These are phyloP conservation scores for Drosophila greeni DNA, from an alignment of 2,888 invertebrate genomes.

Conservation along the genomic window DNA sequence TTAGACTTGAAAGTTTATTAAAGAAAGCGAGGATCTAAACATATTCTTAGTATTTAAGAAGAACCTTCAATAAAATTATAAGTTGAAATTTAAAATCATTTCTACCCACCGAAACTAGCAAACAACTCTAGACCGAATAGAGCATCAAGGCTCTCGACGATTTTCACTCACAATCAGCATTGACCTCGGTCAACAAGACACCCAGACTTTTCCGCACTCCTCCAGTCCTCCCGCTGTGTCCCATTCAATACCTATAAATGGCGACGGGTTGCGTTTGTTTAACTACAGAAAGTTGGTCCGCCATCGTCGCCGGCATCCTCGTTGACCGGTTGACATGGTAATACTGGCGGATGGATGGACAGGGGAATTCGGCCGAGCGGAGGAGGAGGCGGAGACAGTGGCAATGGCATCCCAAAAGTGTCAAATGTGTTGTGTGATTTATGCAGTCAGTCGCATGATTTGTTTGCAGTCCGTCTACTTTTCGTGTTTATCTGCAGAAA, in stretches of 20 bases:
- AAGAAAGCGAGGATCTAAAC: neutral
- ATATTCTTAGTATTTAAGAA: too few relatives aligned
- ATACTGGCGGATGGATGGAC: slow-evolving; percentile 19
- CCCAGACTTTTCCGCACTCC: neutral
- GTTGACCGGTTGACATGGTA: slow-evolving; percentile 32
- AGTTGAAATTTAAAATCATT: neutral
- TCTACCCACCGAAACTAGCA: neutral
- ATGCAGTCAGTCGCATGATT: slow-evolving; percentile 77
- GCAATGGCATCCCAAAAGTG: slow-evolving; percentile 75
- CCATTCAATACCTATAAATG: slow-evolving; percentile 53
- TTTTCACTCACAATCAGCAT: slow-evolving; percentile 48
- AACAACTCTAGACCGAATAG: slow-evolving; percentile 2
- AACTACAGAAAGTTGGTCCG: slow-evolving; percentile 48
- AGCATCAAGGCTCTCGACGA: slow-evolving; percentile 30
- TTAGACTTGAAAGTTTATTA: neutral
- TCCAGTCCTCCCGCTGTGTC: slow-evolving; percentile 7
- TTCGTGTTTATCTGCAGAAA: slow-evolving; percentile 72
- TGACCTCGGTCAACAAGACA: slow-evolving; percentile 45
- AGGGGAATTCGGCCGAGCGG: neutral
- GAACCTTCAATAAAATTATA: neutral
- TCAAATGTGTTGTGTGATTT: slow-evolving; percentile 77
- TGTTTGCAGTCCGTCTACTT: slow-evolving; percentile 77
- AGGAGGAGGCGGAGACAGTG: slow-evolving; percentile 19
- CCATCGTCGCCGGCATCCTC: slow-evolving; percentile 14
- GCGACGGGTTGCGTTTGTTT: slow-evolving; percentile 41